Base-by-base conservation (phyloP, 2,113 vertebrate species). In the Callithrix jacchus region DNA sequence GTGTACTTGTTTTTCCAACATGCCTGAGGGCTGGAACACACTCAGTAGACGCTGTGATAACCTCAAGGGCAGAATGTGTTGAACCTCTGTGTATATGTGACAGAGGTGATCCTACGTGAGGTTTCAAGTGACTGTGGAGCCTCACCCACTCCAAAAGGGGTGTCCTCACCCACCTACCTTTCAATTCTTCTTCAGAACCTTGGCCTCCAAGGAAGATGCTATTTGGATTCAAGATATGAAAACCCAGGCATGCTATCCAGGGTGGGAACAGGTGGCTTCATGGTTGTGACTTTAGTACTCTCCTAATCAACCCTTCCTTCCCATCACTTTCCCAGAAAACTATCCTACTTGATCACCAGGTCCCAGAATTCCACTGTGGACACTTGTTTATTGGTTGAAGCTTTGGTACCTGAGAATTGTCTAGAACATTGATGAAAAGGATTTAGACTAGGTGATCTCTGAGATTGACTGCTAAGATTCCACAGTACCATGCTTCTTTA, bases 11-110 rank as follows among this genome's bases (percentile, higher is more conserved):
- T 6, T 23, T 49, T 32, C 47, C 10, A 6, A 6, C 56, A 21
- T 0, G 0, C 20, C 71, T 66, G 45, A 49, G 12, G 25, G 27
- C 42, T 25, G 6, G 17, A 3, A 14, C 2, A 8, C 11, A 10
- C 47, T 68, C 49, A 20, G 20, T 45, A 21, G 32, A 27, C 66
- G 45, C 56, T 35, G 4, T 64, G n/a, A 73, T 35, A 10, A 27
- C 32, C 49, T 79, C 70, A 20, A 37, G 17, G 37, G 20, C 18
- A 54, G 68, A 61, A 40, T 1, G 16, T 37, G 20, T 56, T 0
- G 49, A 70, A 58, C n/a, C 47, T 25, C 18, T 10, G 42, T 11
- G 14, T 79, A 20, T 20, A 27, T 56, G 13, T 30, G 9, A 5
- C 16, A 2, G 18, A 40, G 5, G 42, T 70, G 25, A 37, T 16